Conservation (phyloP, 2,888 invertebrate genomes). For the Acleris emargana region DNA sequence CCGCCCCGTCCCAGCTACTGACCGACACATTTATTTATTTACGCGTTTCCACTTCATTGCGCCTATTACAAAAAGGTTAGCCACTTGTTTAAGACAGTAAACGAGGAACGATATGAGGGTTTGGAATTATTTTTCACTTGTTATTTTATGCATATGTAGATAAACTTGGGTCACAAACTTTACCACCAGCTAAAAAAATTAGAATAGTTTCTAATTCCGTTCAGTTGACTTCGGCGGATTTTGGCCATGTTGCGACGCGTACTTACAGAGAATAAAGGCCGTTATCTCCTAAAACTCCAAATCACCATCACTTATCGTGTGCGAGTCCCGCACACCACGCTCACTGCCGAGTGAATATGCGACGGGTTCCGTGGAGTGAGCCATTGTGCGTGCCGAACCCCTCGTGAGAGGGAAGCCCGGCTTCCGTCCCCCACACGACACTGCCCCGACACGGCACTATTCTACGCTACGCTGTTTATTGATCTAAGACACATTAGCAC, state of each 20-base stretch:
- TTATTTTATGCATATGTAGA: too few species aligned
- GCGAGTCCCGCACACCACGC: too few species aligned
- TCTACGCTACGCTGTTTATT: constrained; percentile 9
- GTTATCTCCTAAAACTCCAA: too few species aligned
- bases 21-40: constrained; percentile 33
- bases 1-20: constrained; percentile 29
- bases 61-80: not conserved
- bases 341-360: not conserved
- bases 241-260: too few species aligned
- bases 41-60: constrained; percentile 20
- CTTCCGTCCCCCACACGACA: constrained; percentile 15
- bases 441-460: constrained; percentile 3
- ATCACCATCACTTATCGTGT: too few species aligned
- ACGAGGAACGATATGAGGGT: too few species aligned
- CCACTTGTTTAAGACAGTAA: not conserved
- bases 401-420: constrained; percentile 68
- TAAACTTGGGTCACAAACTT: too few species aligned
- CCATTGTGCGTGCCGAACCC: constrained; percentile 14
- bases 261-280: too few species aligned
- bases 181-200: too few species aligned
- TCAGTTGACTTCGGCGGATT: too few species aligned
- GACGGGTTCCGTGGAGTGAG: constrained; percentile 7
- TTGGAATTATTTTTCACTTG: too few species aligned
- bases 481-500: constrained; percentile 1
- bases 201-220: too few species aligned